These are phyloP conservation scores for Electrona antarctica DNA, from an alignment of 2,113 vertebrate genomes.

Conservation along the genomic window DNA sequence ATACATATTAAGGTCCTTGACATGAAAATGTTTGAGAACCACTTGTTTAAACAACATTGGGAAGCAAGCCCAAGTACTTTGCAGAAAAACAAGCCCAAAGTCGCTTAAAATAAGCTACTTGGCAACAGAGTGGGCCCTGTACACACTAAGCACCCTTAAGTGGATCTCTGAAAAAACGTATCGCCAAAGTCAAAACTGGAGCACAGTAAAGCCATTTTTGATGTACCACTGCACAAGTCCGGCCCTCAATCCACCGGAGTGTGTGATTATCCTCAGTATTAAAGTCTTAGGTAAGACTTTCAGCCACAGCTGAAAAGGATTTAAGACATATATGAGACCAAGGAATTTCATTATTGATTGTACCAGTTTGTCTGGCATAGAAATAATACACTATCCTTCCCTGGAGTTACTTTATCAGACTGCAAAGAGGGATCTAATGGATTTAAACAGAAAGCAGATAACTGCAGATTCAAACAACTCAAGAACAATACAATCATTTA, in stretches of 20 bases:
- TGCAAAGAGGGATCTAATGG: neutral
- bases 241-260: neutral
- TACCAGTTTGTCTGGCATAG: neutral
- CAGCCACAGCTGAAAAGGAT: conserved; percentile 26
- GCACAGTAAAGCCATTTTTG: conserved; percentile 9
- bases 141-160: conserved; percentile 10
- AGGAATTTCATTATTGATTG: conserved; percentile 3
- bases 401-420: neutral
- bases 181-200: conserved; percentile 7
- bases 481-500: too few relatives aligned
- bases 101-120: too few relatives aligned
- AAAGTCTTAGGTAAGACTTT: conserved; percentile 22
- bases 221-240: conserved; percentile 14
- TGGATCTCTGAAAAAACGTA: conserved; percentile 15
- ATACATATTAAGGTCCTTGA: too few relatives aligned
- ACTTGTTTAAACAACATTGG: too few relatives aligned
- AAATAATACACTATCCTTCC: neutral
- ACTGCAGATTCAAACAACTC: too few relatives aligned
- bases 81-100: too few relatives aligned
- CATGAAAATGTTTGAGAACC: too few relatives aligned
- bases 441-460: too few relatives aligned
- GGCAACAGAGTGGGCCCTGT: too few relatives aligned
- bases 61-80: too few relatives aligned
- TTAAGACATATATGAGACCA: conserved; percentile 10
- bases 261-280: conserved; percentile 23